Percentiles rank a stretch among this genome's conserved stretches.
Evolutionary conservation across 2,888 invertebrate species (phyloP).

Genomic region (Balanococcus diminutus): DNA sequence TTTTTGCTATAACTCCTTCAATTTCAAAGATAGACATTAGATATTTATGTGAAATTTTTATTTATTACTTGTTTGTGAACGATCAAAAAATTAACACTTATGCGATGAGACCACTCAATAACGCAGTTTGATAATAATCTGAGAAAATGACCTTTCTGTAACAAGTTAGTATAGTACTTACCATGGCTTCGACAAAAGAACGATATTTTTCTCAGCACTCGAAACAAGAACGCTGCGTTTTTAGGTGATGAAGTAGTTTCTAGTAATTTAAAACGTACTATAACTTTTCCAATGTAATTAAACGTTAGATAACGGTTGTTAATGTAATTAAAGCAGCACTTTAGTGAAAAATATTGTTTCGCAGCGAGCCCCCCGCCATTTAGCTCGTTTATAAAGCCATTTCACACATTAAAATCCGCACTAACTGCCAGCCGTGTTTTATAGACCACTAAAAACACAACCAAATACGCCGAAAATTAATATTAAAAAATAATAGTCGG

Average conservation of each 20-base stretch:
- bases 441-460: conserved; percentile 31
- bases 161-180: too few relatives aligned
- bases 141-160: too few relatives aligned
- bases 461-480: conserved; percentile 32
- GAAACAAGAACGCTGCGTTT: background rate
- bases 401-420: conserved; percentile 28
- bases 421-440: conserved; percentile 11
- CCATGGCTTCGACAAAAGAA: too few relatives aligned
- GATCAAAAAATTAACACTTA: too few relatives aligned
- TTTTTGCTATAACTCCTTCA: too few relatives aligned
- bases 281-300: conserved; percentile 35
- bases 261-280: conserved; percentile 40
- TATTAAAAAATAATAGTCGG: conserved; percentile 27
- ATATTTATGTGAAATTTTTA: too few relatives aligned
- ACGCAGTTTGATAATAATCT: too few relatives aligned
- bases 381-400: conserved; percentile 32
- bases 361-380: background rate
- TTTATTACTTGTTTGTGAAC: too few relatives aligned
- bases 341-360: conserved; percentile 7
- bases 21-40: too few relatives aligned
- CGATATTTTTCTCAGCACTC: conserved; percentile 1
- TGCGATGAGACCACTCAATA: too few relatives aligned
- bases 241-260: conserved; percentile 21
- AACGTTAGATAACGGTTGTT: conserved; percentile 32
- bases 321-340: conserved; percentile 35